Evolutionary conservation across 2,888 invertebrate genomes (phyloP).

Genomic region (Achlya flavicornis): DNA sequence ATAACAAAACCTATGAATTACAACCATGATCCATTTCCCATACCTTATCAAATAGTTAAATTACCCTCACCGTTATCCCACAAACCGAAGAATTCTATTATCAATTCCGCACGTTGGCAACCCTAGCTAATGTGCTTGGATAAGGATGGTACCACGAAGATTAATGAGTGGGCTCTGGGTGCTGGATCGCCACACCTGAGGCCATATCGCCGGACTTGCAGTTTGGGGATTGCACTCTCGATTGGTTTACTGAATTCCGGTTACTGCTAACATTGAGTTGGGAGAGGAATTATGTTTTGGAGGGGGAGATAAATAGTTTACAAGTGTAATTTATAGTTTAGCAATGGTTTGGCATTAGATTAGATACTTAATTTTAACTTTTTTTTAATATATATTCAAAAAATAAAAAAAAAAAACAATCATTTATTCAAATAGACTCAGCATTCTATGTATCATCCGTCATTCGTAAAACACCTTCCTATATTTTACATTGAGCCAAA

Average conservation of each 20-base stretch:
- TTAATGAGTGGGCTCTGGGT: conserved; percentile 69
- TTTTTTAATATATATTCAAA: no score
- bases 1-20: neutral
- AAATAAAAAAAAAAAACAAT: no score
- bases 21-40: neutral
- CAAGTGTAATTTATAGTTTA: no score
- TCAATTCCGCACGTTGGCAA: conserved; percentile 12
- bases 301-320: neutral
- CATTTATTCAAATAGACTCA: no score
- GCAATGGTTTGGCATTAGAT: no score
- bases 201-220: conserved; percentile 53
- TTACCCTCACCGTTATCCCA: conserved; percentile 22
- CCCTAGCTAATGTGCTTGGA: conserved; percentile 40
- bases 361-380: no score
- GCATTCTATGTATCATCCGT: no score
- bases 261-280: neutral
- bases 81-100: conserved; percentile 31
- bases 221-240: conserved; percentile 39
- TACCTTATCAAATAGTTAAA: conserved; percentile 4
- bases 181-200: conserved; percentile 42
- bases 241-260: conserved; percentile 9
- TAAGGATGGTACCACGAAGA: conserved; percentile 51
- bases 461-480: no score
- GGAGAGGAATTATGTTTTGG: neutral
- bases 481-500: no score